Percentiles rank a stretch among this genome's conserved stretches.
These are phyloP conservation scores for Pimephales promelas DNA, from an alignment of 2,113 vertebrate species.

Conservation along the genomic window DNA sequence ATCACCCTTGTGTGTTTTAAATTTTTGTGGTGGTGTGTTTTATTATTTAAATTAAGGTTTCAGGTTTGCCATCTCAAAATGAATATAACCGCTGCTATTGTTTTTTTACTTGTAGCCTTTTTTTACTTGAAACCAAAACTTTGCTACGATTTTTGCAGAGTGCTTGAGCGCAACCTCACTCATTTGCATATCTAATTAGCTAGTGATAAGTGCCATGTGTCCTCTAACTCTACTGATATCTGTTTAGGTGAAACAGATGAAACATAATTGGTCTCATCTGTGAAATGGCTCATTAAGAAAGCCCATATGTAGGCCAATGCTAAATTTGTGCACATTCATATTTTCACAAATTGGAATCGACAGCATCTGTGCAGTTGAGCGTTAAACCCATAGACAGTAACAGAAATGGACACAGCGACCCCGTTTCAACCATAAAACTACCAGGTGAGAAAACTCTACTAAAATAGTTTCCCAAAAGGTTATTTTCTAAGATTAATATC, in stretches of 20 bases:
- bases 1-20: not conserved
- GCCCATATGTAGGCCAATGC: not conserved
- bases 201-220: not conserved
- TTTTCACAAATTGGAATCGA: not conserved
- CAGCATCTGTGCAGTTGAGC: not conserved
- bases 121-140: too few species aligned
- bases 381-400: too few species aligned
- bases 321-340: too few species aligned
- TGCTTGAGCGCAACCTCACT: not conserved
- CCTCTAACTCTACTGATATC: conserved; percentile 8
- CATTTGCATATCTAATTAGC: conserved; percentile 14
- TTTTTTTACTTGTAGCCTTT: too few species aligned
- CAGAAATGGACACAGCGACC: too few species aligned
- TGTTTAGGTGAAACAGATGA: not conserved
- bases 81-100: not conserved
- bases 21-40: too few species aligned
- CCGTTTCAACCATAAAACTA: too few species aligned
- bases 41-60: not conserved
- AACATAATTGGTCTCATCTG: not conserved
- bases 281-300: not conserved
- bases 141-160: not conserved
- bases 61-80: not conserved
- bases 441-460: not conserved
- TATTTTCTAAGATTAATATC: not conserved
- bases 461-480: not conserved